These are phyloP conservation scores for Conus betulinus DNA, from an alignment of 1,140 invertebrate species.

Conservation along the genomic window DNA sequence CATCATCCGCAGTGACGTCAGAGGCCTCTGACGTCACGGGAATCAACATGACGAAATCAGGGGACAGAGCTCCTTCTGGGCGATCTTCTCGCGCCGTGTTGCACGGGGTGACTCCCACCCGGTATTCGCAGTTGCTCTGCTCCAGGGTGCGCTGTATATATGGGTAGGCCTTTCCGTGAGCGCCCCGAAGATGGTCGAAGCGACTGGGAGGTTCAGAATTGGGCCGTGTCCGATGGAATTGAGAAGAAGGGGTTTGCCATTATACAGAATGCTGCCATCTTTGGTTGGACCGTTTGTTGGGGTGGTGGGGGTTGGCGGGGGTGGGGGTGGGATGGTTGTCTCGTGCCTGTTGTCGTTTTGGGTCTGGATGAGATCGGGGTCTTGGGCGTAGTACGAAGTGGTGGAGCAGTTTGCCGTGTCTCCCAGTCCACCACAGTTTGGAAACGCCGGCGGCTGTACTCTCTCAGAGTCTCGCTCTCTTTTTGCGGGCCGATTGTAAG, in stretches of 20 bases:
- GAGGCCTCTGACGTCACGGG: neutral
- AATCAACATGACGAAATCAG: constrained; percentile 18
- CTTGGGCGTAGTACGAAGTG: neutral
- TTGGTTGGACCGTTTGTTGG: constrained; percentile 29
- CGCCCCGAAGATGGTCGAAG: constrained; percentile 24
- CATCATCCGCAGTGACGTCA: neutral
- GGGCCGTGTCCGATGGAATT: constrained; percentile 24
- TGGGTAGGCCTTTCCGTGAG: neutral
- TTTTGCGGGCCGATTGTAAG: neutral
- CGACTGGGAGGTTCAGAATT: constrained; percentile 9
- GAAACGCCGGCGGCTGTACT: constrained; percentile 30
- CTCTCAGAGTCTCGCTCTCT: constrained; percentile 31
- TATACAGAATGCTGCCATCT: constrained; percentile 32
- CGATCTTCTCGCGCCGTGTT: neutral
- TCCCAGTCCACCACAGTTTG: constrained; percentile 22
- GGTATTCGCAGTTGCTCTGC: constrained; percentile 37
- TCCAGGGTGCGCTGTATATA: constrained; percentile 20
- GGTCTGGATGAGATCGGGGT: neutral
- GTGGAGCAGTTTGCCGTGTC: neutral
- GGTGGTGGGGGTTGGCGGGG: neutral
- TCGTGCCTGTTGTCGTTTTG: neutral
- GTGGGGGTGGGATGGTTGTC: neutral
- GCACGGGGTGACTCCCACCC: neutral
- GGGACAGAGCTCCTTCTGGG: neutral
- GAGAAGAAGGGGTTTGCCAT: constrained; percentile 8